These are phyloP conservation scores for Cerastoderma edule DNA, from an alignment of 2,888 invertebrate genomes.

Conservation along the genomic window DNA sequence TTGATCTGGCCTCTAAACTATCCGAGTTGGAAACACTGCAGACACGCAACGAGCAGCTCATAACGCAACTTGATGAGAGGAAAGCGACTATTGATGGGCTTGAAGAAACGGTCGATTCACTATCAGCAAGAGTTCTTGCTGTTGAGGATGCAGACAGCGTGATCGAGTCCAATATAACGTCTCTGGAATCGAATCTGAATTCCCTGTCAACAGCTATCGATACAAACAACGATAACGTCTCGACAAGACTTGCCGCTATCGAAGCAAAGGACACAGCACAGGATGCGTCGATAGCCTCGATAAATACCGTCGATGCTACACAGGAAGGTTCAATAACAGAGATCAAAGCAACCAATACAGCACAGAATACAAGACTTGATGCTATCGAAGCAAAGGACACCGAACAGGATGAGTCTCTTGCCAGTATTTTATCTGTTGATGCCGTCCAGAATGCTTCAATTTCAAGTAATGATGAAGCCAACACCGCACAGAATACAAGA, in stretches of 20 bases:
- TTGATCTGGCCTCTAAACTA: background rate
- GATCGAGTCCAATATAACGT: too few species aligned
- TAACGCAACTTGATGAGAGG: background rate
- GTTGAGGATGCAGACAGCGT: background rate
- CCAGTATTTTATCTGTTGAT: too few species aligned
- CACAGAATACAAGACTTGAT: too few species aligned
- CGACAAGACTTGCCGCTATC: background rate
- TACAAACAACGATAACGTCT: background rate
- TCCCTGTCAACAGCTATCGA: background rate
- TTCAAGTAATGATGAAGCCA: too few species aligned
- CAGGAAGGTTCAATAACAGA: too few species aligned
- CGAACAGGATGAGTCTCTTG: too few species aligned
- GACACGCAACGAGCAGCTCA: constrained; percentile 2
- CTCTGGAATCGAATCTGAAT: constrained; percentile 4
- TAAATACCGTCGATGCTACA: too few species aligned
- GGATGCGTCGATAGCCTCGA: background rate
- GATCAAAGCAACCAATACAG: too few species aligned
- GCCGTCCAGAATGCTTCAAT: too few species aligned
- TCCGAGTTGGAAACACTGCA: background rate
- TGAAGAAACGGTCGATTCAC: background rate
- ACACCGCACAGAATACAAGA: too few species aligned
- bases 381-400: too few species aligned
- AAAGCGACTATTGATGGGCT: background rate
- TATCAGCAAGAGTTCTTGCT: background rate
- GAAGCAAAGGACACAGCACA: constrained; percentile 1